Percentiles rank a stretch among this genome's conserved stretches.
Conservation (phyloP, 2,797 vertebrate genomes). For the Masticophis lateralis region DNA sequence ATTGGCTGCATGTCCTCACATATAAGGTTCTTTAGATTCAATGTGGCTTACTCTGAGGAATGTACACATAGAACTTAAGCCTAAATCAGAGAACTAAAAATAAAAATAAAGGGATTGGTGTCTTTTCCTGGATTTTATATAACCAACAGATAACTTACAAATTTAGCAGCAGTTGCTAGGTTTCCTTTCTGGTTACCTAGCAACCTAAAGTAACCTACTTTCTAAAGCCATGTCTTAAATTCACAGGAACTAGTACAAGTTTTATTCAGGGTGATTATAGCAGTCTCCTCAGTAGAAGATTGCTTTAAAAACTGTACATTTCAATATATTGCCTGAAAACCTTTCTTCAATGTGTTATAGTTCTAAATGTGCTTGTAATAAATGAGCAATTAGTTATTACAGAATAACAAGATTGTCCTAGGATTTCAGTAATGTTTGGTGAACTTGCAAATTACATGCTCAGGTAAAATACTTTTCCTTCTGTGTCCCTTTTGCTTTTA, state of each 20-base stretch:
- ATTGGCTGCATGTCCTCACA: neutral
- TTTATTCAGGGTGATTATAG: slow-evolving; percentile 37
- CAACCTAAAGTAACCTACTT: slow-evolving; percentile 71
- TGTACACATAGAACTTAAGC: neutral
- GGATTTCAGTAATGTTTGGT: neutral
- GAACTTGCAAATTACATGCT: neutral
- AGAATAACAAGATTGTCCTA: neutral
- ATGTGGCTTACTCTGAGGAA: neutral
- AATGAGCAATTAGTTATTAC: slow-evolving; percentile 26
- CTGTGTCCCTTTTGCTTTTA: neutral
- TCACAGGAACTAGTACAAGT: slow-evolving; percentile 23
- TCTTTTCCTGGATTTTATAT: slow-evolving; percentile 30
- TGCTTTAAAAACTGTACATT: slow-evolving; percentile 6
- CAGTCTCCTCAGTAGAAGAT: slow-evolving; percentile 16
- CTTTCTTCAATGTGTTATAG: slow-evolving; percentile 28
- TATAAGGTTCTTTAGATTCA: neutral
- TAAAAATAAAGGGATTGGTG: slow-evolving; percentile 11
- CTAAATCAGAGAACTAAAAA: slow-evolving; percentile 12
- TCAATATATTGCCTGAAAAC: neutral
- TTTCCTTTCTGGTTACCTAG: slow-evolving; percentile 67
- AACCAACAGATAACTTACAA: slow-evolving; percentile 47
- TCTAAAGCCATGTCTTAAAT: slow-evolving; percentile 41
- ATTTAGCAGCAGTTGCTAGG: slow-evolving; percentile 66
- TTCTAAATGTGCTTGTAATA: slow-evolving; percentile 1
- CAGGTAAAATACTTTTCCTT: neutral